Evolutionary conservation across 2,113 vertebrate genomes (phyloP), one percentile per base, ranked within the genome.

Genomic region (Cettia cetti): DNA sequence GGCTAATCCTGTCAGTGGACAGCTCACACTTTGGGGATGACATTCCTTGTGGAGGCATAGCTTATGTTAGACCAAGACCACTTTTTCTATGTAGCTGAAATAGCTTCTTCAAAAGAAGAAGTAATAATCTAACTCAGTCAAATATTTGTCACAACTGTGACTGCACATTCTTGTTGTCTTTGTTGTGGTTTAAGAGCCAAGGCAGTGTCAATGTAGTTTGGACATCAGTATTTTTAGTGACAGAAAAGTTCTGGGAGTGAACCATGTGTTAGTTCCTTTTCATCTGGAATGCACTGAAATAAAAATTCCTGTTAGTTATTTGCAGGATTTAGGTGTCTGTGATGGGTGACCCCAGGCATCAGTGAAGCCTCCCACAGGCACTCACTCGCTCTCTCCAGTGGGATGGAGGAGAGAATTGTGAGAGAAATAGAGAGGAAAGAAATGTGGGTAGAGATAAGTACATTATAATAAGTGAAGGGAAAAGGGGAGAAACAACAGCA

Each of bases 1-100:
- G 27, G 35, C 31, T 27, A 19, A 42, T 52, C 26, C 33, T 68
- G 31, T 16, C n/a, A 49, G 45, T 44, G 40, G 11, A 4, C 14
- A 40, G 26, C n/a, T 47, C 52, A 42, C 27, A 30, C 15, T 64
- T 24, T 12, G 22, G 27, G 31, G 35, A 42, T 65, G 44, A 24
- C 2, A 0, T 21, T 19, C 23, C 18, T 39, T 44, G 9, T 19
- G 23, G n/a, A 64, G 26, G 3, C 22, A 28, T 1, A 31, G n/a
- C 50, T 53, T 77, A 13, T 57, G 16, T 72, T 56, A 65, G 68
- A 19, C 33, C 53, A 89, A 37, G 53, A 27, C 15, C 22, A 22
- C 13, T 21, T 72, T 42, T 80, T 16, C 33, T 18, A 6, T 9
- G 11, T 30, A 77, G 16, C 23, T 65, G 45, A 86, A 94, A 59